Evolutionary conservation across 2,113 vertebrate genomes (phyloP).

Genomic region (Hyla sarda): DNA sequence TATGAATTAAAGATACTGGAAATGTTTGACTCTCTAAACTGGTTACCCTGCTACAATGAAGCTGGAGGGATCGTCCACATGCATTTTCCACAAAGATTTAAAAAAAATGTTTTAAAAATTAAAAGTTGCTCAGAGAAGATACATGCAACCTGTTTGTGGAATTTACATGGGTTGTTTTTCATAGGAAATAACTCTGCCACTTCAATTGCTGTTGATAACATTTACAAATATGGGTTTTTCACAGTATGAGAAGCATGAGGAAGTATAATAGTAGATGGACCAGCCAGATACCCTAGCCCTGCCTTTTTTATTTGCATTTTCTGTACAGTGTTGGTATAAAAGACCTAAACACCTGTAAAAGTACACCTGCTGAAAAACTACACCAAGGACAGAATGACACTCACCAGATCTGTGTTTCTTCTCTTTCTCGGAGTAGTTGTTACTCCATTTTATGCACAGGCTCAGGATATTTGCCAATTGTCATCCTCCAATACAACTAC

Average conservation of each 20-base stretch:
- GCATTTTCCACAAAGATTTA: too few relatives aligned
- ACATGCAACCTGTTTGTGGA: too few relatives aligned
- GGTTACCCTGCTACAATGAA: too few relatives aligned
- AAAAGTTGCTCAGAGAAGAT: too few relatives aligned
- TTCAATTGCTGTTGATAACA: not conserved
- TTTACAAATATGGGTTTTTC: not conserved
- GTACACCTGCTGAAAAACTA: not conserved
- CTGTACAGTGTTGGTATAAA: not conserved
- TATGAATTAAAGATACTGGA: too few relatives aligned
- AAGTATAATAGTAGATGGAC: not conserved
- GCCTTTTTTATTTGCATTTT: not conserved
- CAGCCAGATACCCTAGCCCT: not conserved
- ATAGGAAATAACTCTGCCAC: not conserved
- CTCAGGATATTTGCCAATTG: not conserved
- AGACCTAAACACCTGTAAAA: not conserved
- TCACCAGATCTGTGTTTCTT: not conserved
- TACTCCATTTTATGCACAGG: not conserved
- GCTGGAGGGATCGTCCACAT: too few relatives aligned
- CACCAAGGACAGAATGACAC: not conserved
- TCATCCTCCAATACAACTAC: not conserved
- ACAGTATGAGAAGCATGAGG: not conserved
- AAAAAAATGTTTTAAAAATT: too few relatives aligned
- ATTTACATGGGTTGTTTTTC: too few relatives aligned
- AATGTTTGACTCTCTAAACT: too few relatives aligned
- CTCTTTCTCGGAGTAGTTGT: not conserved